These are phyloP conservation scores for Cheilinus undulatus DNA, from an alignment of 2,113 vertebrate genomes.

Conservation along the genomic window DNA sequence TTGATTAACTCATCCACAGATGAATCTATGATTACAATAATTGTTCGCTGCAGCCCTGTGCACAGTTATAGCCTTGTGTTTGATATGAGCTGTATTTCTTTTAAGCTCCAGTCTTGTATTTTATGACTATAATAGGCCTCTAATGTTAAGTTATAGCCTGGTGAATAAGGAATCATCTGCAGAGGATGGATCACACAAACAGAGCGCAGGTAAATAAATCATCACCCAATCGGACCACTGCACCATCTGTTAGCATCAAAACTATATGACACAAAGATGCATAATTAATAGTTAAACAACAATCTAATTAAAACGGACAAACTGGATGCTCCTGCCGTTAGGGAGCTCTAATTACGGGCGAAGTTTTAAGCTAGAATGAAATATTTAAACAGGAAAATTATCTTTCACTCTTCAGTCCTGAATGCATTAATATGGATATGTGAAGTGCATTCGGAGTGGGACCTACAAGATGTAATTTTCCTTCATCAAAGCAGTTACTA, in stretches of 20 bases:
- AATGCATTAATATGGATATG: slow-evolving; percentile 97
- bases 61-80: no score
- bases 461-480: slow-evolving; percentile 96
- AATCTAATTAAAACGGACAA: slow-evolving; percentile 99
- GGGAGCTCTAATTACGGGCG: slow-evolving; percentile 95
- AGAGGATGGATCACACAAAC: slow-evolving; percentile 78
- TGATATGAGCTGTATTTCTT: no score
- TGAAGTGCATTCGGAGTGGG: slow-evolving; percentile 94
- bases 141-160: no score
- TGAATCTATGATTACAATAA: no score
- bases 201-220: slow-evolving; percentile 98
- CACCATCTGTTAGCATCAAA: slow-evolving; percentile 98
- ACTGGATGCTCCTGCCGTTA: slow-evolving; percentile 95
- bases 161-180: neutral
- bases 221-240: slow-evolving; percentile 91
- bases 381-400: slow-evolving; percentile 98
- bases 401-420: slow-evolving; percentile 94
- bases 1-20: no score
- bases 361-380: slow-evolving; percentile 98
- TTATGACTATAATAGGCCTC: no score
- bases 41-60: no score
- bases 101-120: no score
- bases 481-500: slow-evolving; percentile 96
- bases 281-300: slow-evolving; percentile 99
- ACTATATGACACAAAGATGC: slow-evolving; percentile 98